Conservation (phyloP, 2,888 invertebrate species). For the Spilarctia lutea region DNA sequence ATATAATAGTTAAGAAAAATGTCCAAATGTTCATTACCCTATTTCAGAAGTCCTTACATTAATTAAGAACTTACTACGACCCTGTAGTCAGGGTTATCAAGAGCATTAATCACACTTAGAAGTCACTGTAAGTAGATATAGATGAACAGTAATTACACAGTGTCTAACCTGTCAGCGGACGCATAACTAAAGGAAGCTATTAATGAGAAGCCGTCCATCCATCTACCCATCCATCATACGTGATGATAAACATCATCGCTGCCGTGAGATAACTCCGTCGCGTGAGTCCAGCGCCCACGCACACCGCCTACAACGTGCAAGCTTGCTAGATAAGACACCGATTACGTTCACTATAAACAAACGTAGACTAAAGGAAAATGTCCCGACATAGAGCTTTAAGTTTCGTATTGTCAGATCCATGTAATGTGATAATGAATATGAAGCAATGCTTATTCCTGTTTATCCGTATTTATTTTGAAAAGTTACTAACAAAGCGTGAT, state of each 20-base stretch:
- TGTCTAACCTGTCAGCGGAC: conserved; percentile 37
- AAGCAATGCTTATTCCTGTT: not conserved
- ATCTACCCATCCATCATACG: conserved; percentile 68
- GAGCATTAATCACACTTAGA: conserved; percentile 38
- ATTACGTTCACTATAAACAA: conserved; percentile 31
- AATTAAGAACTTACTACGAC: not conserved
- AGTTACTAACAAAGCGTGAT: not conserved
- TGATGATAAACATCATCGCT: conserved; percentile 69
- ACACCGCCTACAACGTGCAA: conserved; percentile 44
- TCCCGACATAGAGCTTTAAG: not conserved
- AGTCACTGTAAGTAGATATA: conserved; percentile 43
- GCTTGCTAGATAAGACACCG: conserved; percentile 44
- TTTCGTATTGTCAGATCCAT: not conserved
- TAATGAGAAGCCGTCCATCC: conserved; percentile 38
- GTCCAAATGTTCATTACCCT: not conserved
- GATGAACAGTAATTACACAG: conserved; percentile 48
- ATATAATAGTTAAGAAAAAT: not conserved
- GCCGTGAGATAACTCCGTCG: conserved; percentile 54
- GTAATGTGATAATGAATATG: not conserved
- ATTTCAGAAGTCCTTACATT: not conserved
- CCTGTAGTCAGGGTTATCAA: not conserved
- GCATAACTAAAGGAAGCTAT: conserved; percentile 56
- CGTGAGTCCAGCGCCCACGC: conserved; percentile 54
- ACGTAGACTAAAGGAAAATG: conserved; percentile 25
- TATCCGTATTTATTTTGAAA: not conserved